Evolutionary conservation across 2,797 vertebrate species (phyloP).

Genomic region (Poeciliopsis infans): DNA sequence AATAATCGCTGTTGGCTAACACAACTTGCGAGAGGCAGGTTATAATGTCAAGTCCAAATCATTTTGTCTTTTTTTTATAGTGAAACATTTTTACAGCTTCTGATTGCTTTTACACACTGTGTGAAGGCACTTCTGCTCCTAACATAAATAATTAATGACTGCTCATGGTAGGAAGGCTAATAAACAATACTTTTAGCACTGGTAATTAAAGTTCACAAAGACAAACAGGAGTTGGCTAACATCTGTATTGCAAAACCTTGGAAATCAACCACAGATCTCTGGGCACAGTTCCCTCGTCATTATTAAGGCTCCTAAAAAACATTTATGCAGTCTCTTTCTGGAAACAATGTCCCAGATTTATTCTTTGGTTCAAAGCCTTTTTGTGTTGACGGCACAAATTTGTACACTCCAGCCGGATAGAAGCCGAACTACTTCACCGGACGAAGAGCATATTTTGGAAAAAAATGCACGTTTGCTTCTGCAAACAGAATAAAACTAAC

Average conservation of each 20-base stretch:
- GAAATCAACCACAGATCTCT: background rate
- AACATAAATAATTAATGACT: conserved; percentile 3
- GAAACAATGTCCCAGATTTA: background rate
- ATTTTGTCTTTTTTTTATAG: background rate
- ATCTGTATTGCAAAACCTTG: background rate
- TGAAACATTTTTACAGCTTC: background rate
- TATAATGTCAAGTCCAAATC: background rate
- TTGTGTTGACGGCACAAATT: background rate
- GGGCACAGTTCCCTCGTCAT: background rate
- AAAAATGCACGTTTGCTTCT: background rate
- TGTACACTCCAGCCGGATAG: background rate
- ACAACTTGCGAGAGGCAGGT: too few relatives aligned
- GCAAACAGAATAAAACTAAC: background rate
- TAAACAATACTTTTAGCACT: background rate
- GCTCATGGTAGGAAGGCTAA: background rate
- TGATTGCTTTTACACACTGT: background rate
- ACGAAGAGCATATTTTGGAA: background rate
- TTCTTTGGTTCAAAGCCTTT: background rate
- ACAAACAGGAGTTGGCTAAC: background rate
- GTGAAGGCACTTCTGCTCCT: background rate
- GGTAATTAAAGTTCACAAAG: background rate
- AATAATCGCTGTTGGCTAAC: background rate
- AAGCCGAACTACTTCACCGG: background rate
- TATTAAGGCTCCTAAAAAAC: background rate
- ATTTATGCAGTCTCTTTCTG: background rate